Conservation (phyloP, 37 sponge, comb jelly and placozoan species). For the Aphrocallistes beatrix region DNA sequence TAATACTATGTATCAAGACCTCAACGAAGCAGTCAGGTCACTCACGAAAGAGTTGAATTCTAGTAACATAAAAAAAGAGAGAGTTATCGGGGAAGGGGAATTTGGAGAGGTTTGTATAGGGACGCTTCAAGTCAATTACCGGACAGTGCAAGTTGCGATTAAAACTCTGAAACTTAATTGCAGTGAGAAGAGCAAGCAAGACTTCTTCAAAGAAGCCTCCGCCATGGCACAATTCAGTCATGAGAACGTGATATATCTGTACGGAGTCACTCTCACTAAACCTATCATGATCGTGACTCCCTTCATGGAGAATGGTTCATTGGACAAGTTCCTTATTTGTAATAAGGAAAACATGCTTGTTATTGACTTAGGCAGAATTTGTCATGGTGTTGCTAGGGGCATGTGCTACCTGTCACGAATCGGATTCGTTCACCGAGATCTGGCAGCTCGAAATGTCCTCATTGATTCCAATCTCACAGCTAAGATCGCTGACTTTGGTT, state of each 20-base stretch:
- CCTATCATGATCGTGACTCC: conserved; percentile 90
- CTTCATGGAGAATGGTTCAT: conserved; percentile 81
- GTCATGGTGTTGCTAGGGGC: conserved; percentile 7
- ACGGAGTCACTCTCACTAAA: conserved; percentile 15
- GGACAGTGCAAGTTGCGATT: neutral
- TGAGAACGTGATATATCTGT: neutral
- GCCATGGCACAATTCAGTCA: neutral
- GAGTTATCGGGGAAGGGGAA: neutral
- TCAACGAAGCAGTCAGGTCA: neutral
- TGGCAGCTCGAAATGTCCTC: neutral
- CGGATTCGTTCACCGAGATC: neutral
- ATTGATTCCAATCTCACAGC: neutral
- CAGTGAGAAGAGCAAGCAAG: conserved; percentile 13
- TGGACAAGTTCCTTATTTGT: conserved; percentile 50
- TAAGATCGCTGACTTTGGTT: conserved; percentile 33
- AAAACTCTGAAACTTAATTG: neutral
- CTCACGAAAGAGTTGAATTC: neutral
- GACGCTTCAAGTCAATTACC: neutral
- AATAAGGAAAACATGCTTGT: neutral
- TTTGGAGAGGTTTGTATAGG: neutral
- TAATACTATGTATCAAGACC: neutral
- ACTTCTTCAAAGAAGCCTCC: conserved; percentile 5
- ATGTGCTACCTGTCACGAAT: neutral
- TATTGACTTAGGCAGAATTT: neutral
- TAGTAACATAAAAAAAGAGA: neutral